Base-by-base conservation (phyloP, 2,888 invertebrate species). In the Acleris holmiana region DNA sequence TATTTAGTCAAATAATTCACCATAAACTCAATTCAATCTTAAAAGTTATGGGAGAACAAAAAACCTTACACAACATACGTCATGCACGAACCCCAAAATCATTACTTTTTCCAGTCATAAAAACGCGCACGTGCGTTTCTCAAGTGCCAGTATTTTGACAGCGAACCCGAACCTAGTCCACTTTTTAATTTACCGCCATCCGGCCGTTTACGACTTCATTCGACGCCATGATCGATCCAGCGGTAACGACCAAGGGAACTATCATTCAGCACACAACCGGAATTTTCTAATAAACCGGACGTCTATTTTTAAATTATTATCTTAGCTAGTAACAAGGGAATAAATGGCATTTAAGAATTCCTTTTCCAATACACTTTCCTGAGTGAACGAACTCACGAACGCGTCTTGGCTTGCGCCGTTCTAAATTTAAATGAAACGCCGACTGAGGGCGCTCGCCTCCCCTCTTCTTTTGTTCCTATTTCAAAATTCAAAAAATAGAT, bases 381-480 rank as follows among this genome's bases (percentile, higher is more conserved):
- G 89, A 86, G 91, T 91, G 89, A 91, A 90, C 90, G 91, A 89
- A 89, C 90, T 77, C 75, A 57, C 72, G 73, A 72, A 81, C 83
- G 76, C 76, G 83, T 79, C 80, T 79, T 78, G 79, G 83, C 85
- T 80, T 83, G 86, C 79, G 86, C 79, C 82, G 82, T 79, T 83
- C 84, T 83, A 88, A 82, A 87, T 85, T 77, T 89, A 85, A 78
- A 79, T 72, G 67, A 71, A 76, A 75, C 73, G 76, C 75, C 76
- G 78, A 75, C 84, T 76, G 88, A 88, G 89, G 91, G 91, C 89
- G 88, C 86, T 82, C 84, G 86, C 76, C 85, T 88, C 88, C 89
- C 88, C 86, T 80, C 88, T 91, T 86, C 89, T 91, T 91, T 92
- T 91, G 91, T 91, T 92, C 88, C 87, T 91, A 86, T 91, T 91